phyloP scores from a whole-genome alignment of 2,113 vertebrate species.

The Platysternon megacephalum region DNA sequence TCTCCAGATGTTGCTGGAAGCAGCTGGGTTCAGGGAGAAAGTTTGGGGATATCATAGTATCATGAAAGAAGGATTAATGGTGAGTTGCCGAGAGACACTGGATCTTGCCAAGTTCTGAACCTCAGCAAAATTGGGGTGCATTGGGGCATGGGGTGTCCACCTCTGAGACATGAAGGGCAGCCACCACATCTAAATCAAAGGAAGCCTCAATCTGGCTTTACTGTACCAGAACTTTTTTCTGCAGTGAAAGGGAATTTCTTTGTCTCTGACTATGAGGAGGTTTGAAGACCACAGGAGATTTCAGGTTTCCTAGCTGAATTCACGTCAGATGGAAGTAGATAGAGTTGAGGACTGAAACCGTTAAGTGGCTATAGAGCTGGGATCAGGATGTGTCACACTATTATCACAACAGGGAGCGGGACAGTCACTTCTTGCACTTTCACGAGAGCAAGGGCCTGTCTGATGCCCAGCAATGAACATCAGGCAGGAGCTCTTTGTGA shows the following conservation, averaged over 20 bases:
- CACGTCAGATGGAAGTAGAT: neutral
- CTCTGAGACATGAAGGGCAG: neutral
- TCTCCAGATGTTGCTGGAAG: neutral
- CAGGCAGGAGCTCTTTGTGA: neutral
- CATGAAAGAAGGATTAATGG: neutral
- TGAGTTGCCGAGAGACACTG: neutral
- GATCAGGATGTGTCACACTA: neutral
- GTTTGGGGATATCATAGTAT: neutral
- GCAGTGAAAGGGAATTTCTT: neutral
- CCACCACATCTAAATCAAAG: neutral
- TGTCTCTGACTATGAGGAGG: neutral
- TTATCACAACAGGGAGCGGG: neutral
- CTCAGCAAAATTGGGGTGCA: rapidly evolving
- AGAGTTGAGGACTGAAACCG: neutral
- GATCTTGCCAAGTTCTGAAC: neutral
- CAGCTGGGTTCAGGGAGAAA: neutral
- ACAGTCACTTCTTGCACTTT: neutral
- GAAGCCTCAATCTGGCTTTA: neutral
- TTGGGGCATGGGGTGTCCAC: neutral
- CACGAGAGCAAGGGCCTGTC: neutral
- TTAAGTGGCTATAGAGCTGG: neutral
- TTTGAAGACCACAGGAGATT: neutral
- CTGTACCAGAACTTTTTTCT: neutral
- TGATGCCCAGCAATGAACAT: neutral
- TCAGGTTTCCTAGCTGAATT: neutral